Conservation (phyloP, 2,888 invertebrate species). For the Synanthedon myopaeformis region DNA sequence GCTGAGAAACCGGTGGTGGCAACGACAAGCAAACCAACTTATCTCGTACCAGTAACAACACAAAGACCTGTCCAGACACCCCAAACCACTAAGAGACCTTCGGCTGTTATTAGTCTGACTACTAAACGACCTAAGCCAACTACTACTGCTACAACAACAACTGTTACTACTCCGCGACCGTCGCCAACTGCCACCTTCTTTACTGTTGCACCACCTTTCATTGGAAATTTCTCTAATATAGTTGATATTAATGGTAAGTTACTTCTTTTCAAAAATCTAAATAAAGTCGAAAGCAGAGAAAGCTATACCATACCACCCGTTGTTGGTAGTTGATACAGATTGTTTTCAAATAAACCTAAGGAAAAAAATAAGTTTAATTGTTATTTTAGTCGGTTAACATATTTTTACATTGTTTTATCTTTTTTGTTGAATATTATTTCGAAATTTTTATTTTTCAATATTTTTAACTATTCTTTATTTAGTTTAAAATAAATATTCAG, state of each 20-base stretch:
- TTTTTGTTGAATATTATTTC: too few relatives aligned
- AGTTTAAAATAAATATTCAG: too few relatives aligned
- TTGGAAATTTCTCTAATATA: conserved; percentile 60
- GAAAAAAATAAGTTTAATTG: too few relatives aligned
- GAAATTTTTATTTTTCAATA: too few relatives aligned
- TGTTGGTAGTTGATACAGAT: too few relatives aligned
- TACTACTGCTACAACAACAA: conserved; percentile 27
- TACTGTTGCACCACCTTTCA: conserved; percentile 43
- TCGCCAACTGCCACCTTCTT: conserved; percentile 58
- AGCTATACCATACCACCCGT: too few relatives aligned
- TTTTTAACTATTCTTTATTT: too few relatives aligned
- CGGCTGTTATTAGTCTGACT: conserved; percentile 15
- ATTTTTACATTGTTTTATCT: too few relatives aligned
- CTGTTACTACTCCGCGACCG: conserved; percentile 28
- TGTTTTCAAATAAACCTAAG: too few relatives aligned
- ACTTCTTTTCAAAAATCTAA: not conserved
- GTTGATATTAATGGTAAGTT: conserved; percentile 65
- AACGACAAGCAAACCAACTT: conserved; percentile 53
- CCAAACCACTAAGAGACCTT: conserved; percentile 17
- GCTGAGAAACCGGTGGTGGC: conserved; percentile 40
- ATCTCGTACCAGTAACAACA: conserved; percentile 51
- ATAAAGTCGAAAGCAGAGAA: not conserved
- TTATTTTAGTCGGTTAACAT: too few relatives aligned
- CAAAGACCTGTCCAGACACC: conserved; percentile 25
- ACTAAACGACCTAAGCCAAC: conserved; percentile 36